Evolutionary conservation across 2,888 invertebrate species (phyloP), one percentile per base, ranked within the genome.

Genomic region (Drosophila helvetica): DNA sequence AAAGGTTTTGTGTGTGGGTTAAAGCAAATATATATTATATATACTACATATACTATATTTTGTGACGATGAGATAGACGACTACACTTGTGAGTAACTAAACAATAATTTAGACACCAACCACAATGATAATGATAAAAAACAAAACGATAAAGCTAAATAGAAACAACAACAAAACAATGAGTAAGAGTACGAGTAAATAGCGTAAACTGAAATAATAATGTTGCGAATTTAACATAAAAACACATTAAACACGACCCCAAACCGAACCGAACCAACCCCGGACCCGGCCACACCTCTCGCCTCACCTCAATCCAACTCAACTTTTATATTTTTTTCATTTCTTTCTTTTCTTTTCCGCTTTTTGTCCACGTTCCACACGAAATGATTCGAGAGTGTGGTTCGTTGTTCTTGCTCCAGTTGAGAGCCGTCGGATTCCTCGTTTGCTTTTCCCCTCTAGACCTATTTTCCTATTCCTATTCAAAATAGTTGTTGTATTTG

Each of bases 101-200:
- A 89, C 85, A 90, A 86, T 88, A 90, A 89, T 87, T 90, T 88
- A 89, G 87, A 89, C 87, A 88, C 75, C 81, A 74, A 69, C 77
- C 79, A 86, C 75, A 78, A 78, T 60, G 75, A 67, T 46, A 73
- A 58, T 54, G 53, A 58, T 42, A 62, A 69, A 50, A 69, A 69
- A 70, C 63, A 51, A 65, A 80, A 79, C 74, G 77, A 86, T 82
- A 85, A 79, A 69, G 81, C 79, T 84, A 80, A 81, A 79, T 75
- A 80, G 74, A 65, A 63, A 63, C 45, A 59, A 58, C 58, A 62
- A 47, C 30, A 42, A 65, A 61, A 42, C 18, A 46, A 52, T 17
- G 10, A 48, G 54, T 65, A 65, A 33, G 33, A 33, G 33, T 33
- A 33, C 30, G 30, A 53, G 65, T 65, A 65, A 76, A 76, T 76